These are phyloP conservation scores for Caenorhabditis wallacei DNA, from an alignment of 2,888 invertebrate genomes.

Conservation along the genomic window DNA sequence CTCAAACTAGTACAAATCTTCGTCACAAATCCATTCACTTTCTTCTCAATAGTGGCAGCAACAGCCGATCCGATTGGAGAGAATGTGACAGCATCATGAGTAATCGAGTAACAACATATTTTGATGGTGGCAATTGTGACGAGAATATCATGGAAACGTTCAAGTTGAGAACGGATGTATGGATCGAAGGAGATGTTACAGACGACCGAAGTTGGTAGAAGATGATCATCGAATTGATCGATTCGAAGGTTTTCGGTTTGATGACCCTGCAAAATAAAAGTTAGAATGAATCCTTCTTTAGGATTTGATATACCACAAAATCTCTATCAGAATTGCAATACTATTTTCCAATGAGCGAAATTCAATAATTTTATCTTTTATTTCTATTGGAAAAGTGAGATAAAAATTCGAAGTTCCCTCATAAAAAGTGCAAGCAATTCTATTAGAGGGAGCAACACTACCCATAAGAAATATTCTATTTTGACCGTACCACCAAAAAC, in stretches of 20 bases:
- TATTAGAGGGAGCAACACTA: too few relatives aligned
- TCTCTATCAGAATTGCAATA: too few relatives aligned
- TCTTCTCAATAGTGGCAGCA: conserved; percentile 51
- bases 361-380: too few relatives aligned
- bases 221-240: conserved; percentile 33
- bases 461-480: too few relatives aligned
- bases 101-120: conserved; percentile 59
- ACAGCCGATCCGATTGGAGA: conserved; percentile 51
- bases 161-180: conserved; percentile 56
- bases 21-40: conserved; percentile 42
- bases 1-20: conserved; percentile 50
- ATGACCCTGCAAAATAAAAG: conserved; percentile 54
- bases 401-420: too few relatives aligned
- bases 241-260: conserved; percentile 65
- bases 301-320: too few relatives aligned
- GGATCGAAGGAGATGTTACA: conserved; percentile 64
- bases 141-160: conserved; percentile 54
- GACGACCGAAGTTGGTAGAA: conserved; percentile 40
- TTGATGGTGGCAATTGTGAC: conserved; percentile 55
- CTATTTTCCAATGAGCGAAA: too few relatives aligned
- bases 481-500: conserved; percentile 38
- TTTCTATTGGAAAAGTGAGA: too few relatives aligned
- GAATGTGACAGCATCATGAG: conserved; percentile 51
- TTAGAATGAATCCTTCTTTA: too few relatives aligned
- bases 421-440: too few relatives aligned